These are phyloP conservation scores for Nannoperca obscura DNA, from an alignment of 2,797 vertebrate species.

Conservation along the genomic window DNA sequence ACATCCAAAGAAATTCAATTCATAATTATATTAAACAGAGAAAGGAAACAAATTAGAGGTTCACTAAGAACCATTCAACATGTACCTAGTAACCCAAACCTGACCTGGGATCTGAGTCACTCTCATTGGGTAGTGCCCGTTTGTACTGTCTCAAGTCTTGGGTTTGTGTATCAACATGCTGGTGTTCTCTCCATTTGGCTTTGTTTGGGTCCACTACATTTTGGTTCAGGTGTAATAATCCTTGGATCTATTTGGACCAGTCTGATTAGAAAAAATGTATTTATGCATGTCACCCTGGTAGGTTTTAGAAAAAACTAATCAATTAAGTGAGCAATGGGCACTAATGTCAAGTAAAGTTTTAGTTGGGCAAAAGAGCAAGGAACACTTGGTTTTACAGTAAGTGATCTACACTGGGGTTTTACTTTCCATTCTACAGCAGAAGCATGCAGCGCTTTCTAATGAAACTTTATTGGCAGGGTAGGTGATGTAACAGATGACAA, in stretches of 20 bases:
- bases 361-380: slow-evolving; percentile 12
- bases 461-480: slow-evolving; percentile 79
- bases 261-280: background rate
- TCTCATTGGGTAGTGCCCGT: background rate
- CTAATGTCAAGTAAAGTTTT: background rate
- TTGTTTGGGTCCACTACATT: background rate
- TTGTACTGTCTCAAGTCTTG: background rate
- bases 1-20: background rate
- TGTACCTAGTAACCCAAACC: background rate
- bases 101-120: too few relatives aligned
- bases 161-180: background rate
- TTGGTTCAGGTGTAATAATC: background rate
- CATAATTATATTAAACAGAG: background rate
- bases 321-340: slow-evolving; percentile 7
- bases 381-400: slow-evolving; percentile 38
- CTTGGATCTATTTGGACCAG: background rate
- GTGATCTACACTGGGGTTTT: slow-evolving; percentile 54
- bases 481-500: slow-evolving; percentile 84
- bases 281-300: background rate
- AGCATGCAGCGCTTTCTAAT: slow-evolving; percentile 68
- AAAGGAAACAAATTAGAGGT: background rate
- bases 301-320: background rate
- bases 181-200: background rate
- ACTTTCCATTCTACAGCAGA: slow-evolving; percentile 68
- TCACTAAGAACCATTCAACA: too few relatives aligned